These are phyloP conservation scores for Tachina fera DNA, from an alignment of 2,888 invertebrate genomes.

Conservation along the genomic window DNA sequence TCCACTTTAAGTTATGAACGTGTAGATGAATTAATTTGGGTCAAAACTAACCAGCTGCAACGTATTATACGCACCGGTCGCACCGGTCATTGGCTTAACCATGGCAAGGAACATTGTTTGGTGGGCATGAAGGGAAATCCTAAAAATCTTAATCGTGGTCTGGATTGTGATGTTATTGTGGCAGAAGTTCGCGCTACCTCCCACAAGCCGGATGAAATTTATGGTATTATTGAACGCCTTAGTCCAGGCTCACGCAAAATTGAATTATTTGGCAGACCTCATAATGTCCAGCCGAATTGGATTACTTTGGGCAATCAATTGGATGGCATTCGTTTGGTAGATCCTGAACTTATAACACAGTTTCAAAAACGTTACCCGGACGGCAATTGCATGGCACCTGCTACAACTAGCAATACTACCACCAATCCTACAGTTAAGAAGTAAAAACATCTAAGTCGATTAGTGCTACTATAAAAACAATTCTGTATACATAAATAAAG, in stretches of 20 bases:
- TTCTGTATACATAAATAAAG: conserved; percentile 1
- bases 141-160: conserved; percentile 93
- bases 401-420: conserved; percentile 67
- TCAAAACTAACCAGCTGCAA: conserved; percentile 98
- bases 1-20: conserved; percentile 87
- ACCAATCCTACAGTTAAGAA: conserved; percentile 56
- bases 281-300: conserved; percentile 99
- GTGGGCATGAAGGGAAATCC: conserved; percentile 98
- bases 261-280: conserved; percentile 97
- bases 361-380: conserved; percentile 97
- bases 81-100: conserved; percentile 99
- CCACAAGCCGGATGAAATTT: conserved; percentile 99
- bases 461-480: not conserved
- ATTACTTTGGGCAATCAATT: conserved; percentile 98
- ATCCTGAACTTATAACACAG: conserved; percentile 94
- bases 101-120: conserved; percentile 98
- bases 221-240: conserved; percentile 97
- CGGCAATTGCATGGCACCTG: conserved; percentile 85
- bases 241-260: conserved; percentile 98
- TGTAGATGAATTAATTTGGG: conserved; percentile 99
- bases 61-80: conserved; percentile 97
- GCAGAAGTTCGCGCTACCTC: conserved; percentile 99
- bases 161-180: conserved; percentile 99
- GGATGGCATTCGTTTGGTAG: conserved; percentile 95
- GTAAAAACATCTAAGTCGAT: conserved; percentile 4